Conservation (phyloP, 2,888 invertebrate genomes). For the Sinodicranocentrus sp. region DNA sequence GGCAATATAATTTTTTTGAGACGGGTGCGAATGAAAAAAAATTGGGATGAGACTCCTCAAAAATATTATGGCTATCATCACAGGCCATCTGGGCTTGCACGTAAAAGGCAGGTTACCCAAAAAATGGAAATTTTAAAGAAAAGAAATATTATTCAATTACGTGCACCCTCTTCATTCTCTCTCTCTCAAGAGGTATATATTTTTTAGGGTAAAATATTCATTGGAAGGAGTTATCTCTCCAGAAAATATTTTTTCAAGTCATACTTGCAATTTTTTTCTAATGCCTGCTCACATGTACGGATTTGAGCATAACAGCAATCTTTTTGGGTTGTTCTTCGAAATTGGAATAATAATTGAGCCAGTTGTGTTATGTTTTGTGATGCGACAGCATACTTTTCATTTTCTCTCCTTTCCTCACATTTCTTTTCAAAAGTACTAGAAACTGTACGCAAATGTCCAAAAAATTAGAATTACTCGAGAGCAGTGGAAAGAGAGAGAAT, state of each 20-base stretch:
- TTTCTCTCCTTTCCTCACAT: neutral
- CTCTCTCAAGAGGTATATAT: no score
- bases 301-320: no score
- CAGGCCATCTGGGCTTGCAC: neutral
- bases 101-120: neutral
- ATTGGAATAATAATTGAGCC: slow-evolving; percentile 5
- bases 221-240: no score
- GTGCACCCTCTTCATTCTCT: neutral
- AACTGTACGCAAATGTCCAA: slow-evolving; percentile 15
- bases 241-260: no score
- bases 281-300: no score
- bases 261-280: no score
- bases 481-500: slow-evolving; percentile 13
- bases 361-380: neutral
- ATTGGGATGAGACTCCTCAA: no score
- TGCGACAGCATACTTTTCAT: neutral
- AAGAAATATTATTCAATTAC: slow-evolving; percentile 3
- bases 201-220: no score
- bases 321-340: no score
- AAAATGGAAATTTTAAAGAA: neutral
- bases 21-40: no score
- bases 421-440: neutral
- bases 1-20: no score
- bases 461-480: neutral
- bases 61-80: no score